Percentiles rank a stretch among this genome's conserved stretches.
Conservation (phyloP, 2,113 vertebrate species). For the Motacilla tschutschensis region DNA sequence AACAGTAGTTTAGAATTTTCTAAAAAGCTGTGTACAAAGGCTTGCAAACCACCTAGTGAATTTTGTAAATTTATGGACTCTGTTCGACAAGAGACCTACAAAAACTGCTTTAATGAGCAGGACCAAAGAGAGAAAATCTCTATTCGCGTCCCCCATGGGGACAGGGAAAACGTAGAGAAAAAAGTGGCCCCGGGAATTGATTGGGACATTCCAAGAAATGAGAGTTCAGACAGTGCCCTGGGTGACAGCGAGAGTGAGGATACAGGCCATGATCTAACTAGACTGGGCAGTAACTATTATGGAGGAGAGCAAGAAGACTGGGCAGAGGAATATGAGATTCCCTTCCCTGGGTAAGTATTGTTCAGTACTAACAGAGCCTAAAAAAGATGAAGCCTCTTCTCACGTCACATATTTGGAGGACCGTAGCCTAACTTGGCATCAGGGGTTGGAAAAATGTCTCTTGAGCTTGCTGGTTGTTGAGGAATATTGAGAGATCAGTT, state of each 20-base stretch:
- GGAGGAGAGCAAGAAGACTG: constrained; percentile 87
- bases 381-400: neutral
- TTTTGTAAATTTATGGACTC: constrained; percentile 76
- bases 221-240: constrained; percentile 96
- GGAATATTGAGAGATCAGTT: neutral
- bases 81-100: constrained; percentile 75
- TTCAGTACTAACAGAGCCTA: neutral
- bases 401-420: neutral
- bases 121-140: constrained; percentile 83
- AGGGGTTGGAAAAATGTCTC: neutral
- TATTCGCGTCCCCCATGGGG: constrained; percentile 77
- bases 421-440: neutral
- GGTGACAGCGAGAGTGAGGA: constrained; percentile 97
- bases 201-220: constrained; percentile 98
- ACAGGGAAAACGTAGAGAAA: constrained; percentile 78
- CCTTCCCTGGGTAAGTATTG: constrained; percentile 88
- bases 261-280: constrained; percentile 73
- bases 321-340: constrained; percentile 92
- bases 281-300: constrained; percentile 71
- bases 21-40: constrained; percentile 61
- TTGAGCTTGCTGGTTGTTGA: constrained; percentile 4
- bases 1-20: constrained; percentile 69
- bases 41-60: constrained; percentile 56
- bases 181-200: constrained; percentile 78
- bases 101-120: constrained; percentile 83